Percentiles rank a stretch among this genome's conserved stretches.
phyloP scores from a whole-genome alignment of 2,888 invertebrate genomes.

The Xestia ashworthii region DNA sequence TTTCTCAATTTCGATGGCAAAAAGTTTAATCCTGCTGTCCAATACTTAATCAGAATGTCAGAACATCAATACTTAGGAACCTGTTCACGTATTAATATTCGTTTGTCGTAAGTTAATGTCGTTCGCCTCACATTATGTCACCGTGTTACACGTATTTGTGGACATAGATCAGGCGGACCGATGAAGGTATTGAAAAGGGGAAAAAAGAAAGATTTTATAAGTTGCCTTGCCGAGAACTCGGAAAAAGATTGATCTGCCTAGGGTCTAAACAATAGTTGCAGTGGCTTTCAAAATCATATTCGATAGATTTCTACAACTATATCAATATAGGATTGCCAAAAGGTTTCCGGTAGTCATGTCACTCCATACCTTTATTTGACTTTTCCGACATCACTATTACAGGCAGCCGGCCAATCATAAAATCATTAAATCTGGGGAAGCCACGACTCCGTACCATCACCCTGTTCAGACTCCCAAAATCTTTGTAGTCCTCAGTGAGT shows the following conservation, averaged over 20 bases:
- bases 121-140: constrained; percentile 49
- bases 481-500: constrained; percentile 19
- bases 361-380: neutral
- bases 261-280: too few relatives aligned
- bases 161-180: constrained; percentile 31
- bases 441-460: neutral
- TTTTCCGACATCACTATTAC: neutral
- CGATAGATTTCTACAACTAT: neutral
- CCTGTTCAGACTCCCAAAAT: neutral
- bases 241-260: neutral
- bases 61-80: constrained; percentile 38
- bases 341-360: neutral
- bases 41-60: constrained; percentile 3
- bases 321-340: neutral
- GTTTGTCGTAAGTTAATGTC: constrained; percentile 21
- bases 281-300: neutral
- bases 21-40: constrained; percentile 41
- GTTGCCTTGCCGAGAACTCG: neutral
- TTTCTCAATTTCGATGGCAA: constrained; percentile 23
- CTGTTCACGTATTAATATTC: constrained; percentile 55
- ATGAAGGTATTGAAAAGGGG: neutral
- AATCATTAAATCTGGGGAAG: neutral
- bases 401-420: too few relatives aligned
- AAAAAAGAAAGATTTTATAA: neutral
- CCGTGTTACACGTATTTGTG: constrained; percentile 43